These are phyloP conservation scores for Pteromalus puparum DNA, from an alignment of 1,140 invertebrate species.

Conservation along the genomic window DNA sequence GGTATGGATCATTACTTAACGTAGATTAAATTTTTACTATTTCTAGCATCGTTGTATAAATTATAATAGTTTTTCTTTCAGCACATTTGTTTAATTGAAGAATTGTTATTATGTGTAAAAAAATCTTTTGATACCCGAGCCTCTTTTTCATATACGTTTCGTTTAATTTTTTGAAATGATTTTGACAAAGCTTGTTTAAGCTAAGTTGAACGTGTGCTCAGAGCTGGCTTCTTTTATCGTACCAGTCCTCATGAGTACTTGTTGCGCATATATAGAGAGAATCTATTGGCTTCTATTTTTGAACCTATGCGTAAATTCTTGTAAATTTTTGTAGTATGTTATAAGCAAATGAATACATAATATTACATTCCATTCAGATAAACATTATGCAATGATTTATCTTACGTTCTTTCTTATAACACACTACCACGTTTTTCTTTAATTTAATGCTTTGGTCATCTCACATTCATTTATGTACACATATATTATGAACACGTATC, in stretches of 20 bases:
- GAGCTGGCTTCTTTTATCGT: conserved; percentile 5
- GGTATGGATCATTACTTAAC: conserved; percentile 75
- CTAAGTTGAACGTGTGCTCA: neutral
- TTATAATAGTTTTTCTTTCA: conserved; percentile 71
- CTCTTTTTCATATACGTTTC: conserved; percentile 33
- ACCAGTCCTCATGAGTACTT: neutral
- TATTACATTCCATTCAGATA: conserved; percentile 20
- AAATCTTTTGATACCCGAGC: conserved; percentile 22
- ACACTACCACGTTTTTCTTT: conserved; percentile 30
- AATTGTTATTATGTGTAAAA: conserved; percentile 60
- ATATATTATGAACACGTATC: conserved; percentile 48
- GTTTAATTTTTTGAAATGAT: conserved; percentile 27
- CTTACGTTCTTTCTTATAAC: neutral
- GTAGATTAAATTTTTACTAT: conserved; percentile 72
- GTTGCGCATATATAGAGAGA: neutral
- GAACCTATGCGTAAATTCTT: neutral
- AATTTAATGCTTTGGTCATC: conserved; percentile 52
- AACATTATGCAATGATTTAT: conserved; percentile 31
- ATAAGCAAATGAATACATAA: conserved; percentile 37
- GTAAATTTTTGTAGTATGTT: conserved; percentile 15
- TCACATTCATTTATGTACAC: conserved; percentile 43
- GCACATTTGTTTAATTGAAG: conserved; percentile 69
- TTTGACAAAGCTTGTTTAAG: conserved; percentile 18
- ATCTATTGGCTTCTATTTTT: neutral
- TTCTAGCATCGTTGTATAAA: conserved; percentile 68